Percentiles rank a stretch among this genome's conserved stretches.
phyloP scores from a whole-genome alignment of 2,888 invertebrate genomes.

The Drosophila monieri region DNA sequence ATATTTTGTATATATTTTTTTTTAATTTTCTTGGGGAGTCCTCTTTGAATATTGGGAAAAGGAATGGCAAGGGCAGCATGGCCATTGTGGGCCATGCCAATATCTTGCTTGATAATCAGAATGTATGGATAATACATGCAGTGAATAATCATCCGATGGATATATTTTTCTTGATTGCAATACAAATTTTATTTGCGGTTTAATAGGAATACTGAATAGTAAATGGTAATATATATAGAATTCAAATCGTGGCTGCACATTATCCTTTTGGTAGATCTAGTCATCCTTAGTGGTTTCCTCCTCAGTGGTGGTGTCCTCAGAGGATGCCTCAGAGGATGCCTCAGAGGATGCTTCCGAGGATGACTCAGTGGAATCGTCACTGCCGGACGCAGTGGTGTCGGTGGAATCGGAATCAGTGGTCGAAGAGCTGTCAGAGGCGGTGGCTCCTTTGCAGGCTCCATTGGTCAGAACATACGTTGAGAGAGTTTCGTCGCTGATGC shows the following conservation, averaged over 20 bases:
- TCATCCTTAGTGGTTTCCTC: neutral
- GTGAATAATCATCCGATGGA: no score
- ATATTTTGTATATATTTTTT: no score
- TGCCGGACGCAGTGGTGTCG: neutral
- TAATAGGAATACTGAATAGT: slow-evolving; percentile 23
- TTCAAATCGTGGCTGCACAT: slow-evolving; percentile 8
- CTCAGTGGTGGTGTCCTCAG: neutral
- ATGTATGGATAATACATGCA: no score
- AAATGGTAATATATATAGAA: slow-evolving; percentile 20
- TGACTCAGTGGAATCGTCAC: neutral
- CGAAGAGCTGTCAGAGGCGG: neutral
- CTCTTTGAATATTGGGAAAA: no score
- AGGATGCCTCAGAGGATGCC: neutral
- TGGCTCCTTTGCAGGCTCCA: slow-evolving; percentile 24
- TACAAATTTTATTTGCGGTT: slow-evolving; percentile 1
- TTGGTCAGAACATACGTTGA: fast-evolving
- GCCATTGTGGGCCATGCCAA: no score
- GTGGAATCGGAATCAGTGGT: neutral
- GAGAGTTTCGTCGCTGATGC: fast-evolving
- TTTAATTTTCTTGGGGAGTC: no score
- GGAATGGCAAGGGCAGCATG: no score
- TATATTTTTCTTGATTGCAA: slow-evolving; percentile 13
- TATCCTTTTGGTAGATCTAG: slow-evolving; percentile 11
- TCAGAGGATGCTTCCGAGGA: neutral
- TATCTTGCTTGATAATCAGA: no score